A percentile compares a stretch with the other conserved stretches of the same genome.
These are phyloP conservation scores for Semibalanus balanoides DNA, from an alignment of 1,140 invertebrate genomes.

Conservation along the genomic window DNA sequence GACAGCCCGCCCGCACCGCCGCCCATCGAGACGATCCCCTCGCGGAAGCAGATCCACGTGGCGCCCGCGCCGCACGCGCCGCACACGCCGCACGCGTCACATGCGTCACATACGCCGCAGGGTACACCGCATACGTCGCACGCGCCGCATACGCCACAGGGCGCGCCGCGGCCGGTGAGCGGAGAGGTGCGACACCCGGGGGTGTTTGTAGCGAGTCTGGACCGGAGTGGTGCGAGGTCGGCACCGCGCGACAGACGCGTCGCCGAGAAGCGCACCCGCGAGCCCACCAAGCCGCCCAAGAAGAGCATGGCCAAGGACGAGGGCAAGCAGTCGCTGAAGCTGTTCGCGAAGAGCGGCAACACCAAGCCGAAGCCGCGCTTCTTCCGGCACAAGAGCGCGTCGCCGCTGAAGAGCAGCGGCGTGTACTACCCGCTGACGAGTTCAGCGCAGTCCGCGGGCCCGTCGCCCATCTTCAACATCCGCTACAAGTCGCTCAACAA, in stretches of 20 bases:
- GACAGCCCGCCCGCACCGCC: conserved; percentile 66
- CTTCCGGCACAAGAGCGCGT: conserved; percentile 47
- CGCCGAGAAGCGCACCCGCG: not conserved
- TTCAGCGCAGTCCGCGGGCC: conserved; percentile 28
- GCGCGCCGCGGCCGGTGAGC: not conserved
- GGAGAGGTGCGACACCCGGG: not conserved
- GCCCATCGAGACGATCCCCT: conserved; percentile 77
- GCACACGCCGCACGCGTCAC: not conserved
- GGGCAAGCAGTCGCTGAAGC: conserved; percentile 8
- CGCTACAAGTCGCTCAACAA: conserved; percentile 67
- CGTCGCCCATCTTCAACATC: conserved; percentile 64
- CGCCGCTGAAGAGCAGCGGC: conserved; percentile 43
- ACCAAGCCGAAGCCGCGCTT: conserved; percentile 18
- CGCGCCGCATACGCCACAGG: not conserved
- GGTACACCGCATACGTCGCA: not conserved
- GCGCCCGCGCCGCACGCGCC: not conserved
- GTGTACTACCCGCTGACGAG: not conserved
- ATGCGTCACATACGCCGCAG: not conserved
- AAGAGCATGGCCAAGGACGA: conserved; percentile 14
- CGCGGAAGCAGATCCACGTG: conserved; percentile 36
- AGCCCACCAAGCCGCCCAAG: conserved; percentile 6
- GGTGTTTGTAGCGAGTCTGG: not conserved
- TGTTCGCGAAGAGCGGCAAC: conserved; percentile 20
- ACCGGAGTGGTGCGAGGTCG: not conserved
- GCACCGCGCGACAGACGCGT: not conserved